Evolutionary conservation across 1,140 invertebrate genomes (phyloP), one percentile per base, ranked within the genome.

Genomic region (Potamilus streckersoni): DNA sequence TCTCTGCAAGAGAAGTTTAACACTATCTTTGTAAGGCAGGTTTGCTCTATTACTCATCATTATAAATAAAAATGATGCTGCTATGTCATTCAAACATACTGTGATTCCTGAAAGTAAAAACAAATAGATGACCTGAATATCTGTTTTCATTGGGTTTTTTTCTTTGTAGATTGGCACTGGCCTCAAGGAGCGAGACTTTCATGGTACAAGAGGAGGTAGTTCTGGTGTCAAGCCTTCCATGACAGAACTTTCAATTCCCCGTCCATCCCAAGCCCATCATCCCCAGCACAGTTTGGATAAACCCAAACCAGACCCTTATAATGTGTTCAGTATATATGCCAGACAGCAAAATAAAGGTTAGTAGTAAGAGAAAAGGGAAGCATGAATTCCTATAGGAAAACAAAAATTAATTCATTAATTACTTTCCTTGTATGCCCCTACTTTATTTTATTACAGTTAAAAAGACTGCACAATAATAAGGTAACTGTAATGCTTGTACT

Each of bases 241-340:
- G 55, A 20, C 78, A 69, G 23, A 65, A 66, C 16, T 73, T 69
- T 61, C 72, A 58, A 83, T 82, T 27, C 74, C 76, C 63, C 74
- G 79, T 20, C 79, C 80, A 15, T 57, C 67, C 11, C 55, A 64
- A 6, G 64, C 75, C 56, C 70, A 76, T n/a, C 65, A 63, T 57
- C 72, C 71, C 73, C 80, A 78, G 73, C 80, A 82, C 73, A 78
- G 75, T 23, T 85, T 80, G 81, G 81, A 83, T 15, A 80, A 83
- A 1, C 73, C 82, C 1, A 70, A 65, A 31, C 63, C 83, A n/a
- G 87, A 88, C 69, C 84, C 83, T 4, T 85, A 82, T 79, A 86
- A 82, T 83, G 82, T 88, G 59, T 79, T 87, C 79, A 87, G 80
- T 75, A 82, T 88, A 62, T 84, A 83, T 74, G 81, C 82, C 59